Evolutionary conservation across 2,888 invertebrate genomes (phyloP), one percentile per base, ranked within the genome.

Genomic region (Rhamphomyia laevipes): DNA sequence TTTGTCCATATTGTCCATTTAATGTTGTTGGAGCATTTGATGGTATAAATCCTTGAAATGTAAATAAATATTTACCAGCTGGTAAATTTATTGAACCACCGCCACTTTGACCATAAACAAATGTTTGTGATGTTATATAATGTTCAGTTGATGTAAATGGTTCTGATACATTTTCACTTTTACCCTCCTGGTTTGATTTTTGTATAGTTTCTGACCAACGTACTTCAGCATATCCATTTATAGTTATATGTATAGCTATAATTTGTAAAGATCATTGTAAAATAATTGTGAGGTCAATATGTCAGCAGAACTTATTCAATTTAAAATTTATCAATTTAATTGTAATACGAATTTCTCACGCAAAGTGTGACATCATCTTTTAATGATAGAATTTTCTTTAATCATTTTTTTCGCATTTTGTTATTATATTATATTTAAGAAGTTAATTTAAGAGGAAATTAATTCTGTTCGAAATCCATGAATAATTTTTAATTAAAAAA

Each of bases 11-110:
- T 58, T 80, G 73, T 5, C 84, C 84, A 61, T 82, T 84, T 63
- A 86, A 88, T 0, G 86, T 86, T 1, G 86, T 85, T 12, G 89
- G 89, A 45, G 87, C 71, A 54, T 82, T 67, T 2, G 65, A 63
- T 5, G 69, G 68, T 48, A 68, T 61, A 4, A 78, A 75, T 58
- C 82, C 84, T 18, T 80, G 78, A 62, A 92, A 91, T 23, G 86
- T 86, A 62, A 86, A 92, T 3, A 75, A 75, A 61, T 86, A 68
- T 53, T 66, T 66, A 0, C 91, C 91, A 21, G 78, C 67, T 11
- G 81, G 78, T 51, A 87, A 71, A 63, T 81, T 83, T 53, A 83
- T 75, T 63, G 84, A 81, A 57, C 71, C 72, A 11, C 81, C 83
- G 73, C 67, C 67, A 48, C 61, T 65, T 48, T 68, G 65, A 0